Base-by-base conservation (phyloP, 2,888 invertebrate species). In the Incurvaria masculella region DNA sequence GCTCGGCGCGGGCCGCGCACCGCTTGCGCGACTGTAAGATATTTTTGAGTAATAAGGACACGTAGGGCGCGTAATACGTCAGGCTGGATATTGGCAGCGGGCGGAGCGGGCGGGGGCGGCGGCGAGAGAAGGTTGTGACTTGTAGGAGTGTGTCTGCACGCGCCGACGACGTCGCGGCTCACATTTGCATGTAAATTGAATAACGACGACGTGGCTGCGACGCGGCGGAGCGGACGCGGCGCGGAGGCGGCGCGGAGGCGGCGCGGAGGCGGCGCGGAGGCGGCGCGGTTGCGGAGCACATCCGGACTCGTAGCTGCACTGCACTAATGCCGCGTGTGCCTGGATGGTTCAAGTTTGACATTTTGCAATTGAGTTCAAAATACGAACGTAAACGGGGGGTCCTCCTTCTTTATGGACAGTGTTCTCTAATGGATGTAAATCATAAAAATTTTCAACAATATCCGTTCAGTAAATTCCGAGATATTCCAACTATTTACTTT, bases 111-210 rank as follows among this genome's bases (percentile, higher is more conserved):
- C 11, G 6, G 33, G 33, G 6, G 33, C 11, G 33, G 11, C 8
- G 33, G 33, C 11, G 33, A n/a, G n/a, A n/a, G n/a, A n/a, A n/a
- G n/a, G 14, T 6, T 4, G 6, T 33, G 33, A 33, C 33, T 33
- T 33, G 33, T 33, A 33, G 33, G 33, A 33, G 33, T 33, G 14
- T n/a, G 33, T 33, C 33, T 33, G 33, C 33, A 23, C 39, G 39
- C 39, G 39, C 39, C 39, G 41, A 10, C 41, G 19, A 21, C 41
- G 41, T 21, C 41, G 21, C 41, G 21, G 18, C 21, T 21, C 59
- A 64, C 64, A 75, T 79, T 79, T 79, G 74, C 78, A 79, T 79
- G 74, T 76, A 78, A 75, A 79, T 79, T 79, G 79, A 79, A 79
- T 78, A 78, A 76, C 72, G 70, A 61, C 65, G 67, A 64, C 67